These are phyloP conservation scores for Miniopterus natalensis DNA, from an alignment of 2,113 vertebrate species.

Conservation along the genomic window DNA sequence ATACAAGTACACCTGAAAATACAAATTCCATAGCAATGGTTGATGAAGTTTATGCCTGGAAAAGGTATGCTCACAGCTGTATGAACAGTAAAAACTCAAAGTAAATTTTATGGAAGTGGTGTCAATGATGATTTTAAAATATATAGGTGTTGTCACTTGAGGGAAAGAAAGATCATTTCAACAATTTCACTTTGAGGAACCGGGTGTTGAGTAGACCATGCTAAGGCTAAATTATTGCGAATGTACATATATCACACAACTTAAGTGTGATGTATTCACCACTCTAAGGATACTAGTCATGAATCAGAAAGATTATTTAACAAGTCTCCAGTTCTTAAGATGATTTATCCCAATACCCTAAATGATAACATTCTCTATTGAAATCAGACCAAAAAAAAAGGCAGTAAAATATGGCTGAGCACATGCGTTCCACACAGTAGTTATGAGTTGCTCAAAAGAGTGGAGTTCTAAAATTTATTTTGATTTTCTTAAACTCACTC, in stretches of 20 bases:
- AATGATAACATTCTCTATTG: conserved; percentile 73
- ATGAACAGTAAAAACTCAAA: conserved; percentile 64
- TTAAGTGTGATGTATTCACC: conserved; percentile 43
- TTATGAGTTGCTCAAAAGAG: conserved; percentile 82
- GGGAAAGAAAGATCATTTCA: conserved; percentile 65
- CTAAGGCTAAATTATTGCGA: conserved; percentile 50
- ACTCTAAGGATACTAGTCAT: conserved; percentile 11
- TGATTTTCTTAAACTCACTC: conserved; percentile 91
- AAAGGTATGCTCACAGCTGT: conserved; percentile 48
- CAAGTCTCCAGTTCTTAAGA: conserved; percentile 66
- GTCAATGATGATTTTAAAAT: conserved; percentile 49
- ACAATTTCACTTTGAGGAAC: conserved; percentile 20
- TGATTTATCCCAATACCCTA: conserved; percentile 55
- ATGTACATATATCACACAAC: background rate
- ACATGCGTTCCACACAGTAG: conserved; percentile 61
- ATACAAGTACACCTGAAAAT: conserved; percentile 38
- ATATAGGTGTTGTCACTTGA: conserved; percentile 26
- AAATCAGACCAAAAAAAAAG: conserved; percentile 74
- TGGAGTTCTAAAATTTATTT: conserved; percentile 83
- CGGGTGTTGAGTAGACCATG: background rate
- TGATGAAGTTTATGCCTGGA: conserved; percentile 35
- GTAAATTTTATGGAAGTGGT: conserved; percentile 55
- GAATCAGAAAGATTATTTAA: conserved; percentile 69
- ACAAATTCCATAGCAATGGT: conserved; percentile 43
- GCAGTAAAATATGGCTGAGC: conserved; percentile 73